phyloP scores from a whole-genome alignment of 2,113 vertebrate species.

The Salvelinus namaycush region DNA sequence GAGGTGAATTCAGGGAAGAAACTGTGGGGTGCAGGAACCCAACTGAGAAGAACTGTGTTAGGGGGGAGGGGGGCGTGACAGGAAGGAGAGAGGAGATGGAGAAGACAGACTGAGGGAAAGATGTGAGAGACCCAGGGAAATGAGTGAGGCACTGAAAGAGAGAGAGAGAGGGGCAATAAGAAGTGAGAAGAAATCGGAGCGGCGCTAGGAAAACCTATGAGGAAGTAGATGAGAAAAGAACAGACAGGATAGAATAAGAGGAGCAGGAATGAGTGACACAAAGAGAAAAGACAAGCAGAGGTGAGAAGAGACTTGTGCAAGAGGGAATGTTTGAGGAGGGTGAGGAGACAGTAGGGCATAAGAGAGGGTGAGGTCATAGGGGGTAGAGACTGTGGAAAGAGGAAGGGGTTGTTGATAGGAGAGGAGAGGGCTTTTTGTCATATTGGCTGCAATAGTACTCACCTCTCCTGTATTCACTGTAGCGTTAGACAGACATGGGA shows the following conservation, averaged over 20 bases:
- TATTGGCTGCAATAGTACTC: not conserved
- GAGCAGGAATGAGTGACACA: too few relatives aligned
- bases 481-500: not conserved
- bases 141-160: not conserved
- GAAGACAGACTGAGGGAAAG: not conserved
- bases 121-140: not conserved
- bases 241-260: not conserved
- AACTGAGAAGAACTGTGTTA: conserved; percentile 3
- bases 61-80: not conserved
- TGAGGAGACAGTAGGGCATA: not conserved
- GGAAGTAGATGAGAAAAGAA: not conserved
- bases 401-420: not conserved
- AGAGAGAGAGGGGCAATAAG: not conserved
- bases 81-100: not conserved
- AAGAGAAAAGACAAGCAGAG: not conserved
- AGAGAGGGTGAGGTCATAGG: not conserved
- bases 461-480: not conserved
- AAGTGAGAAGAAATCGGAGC: conserved; percentile 1
- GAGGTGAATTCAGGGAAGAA: not conserved
- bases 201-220: not conserved
- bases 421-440: not conserved
- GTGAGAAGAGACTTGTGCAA: conserved; percentile 1
- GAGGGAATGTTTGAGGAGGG: not conserved
- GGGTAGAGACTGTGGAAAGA: not conserved
- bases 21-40: conserved; percentile 4